Evolutionary conservation across 2,113 vertebrate genomes (phyloP).

Genomic region (Callocephalon fimbriatum): DNA sequence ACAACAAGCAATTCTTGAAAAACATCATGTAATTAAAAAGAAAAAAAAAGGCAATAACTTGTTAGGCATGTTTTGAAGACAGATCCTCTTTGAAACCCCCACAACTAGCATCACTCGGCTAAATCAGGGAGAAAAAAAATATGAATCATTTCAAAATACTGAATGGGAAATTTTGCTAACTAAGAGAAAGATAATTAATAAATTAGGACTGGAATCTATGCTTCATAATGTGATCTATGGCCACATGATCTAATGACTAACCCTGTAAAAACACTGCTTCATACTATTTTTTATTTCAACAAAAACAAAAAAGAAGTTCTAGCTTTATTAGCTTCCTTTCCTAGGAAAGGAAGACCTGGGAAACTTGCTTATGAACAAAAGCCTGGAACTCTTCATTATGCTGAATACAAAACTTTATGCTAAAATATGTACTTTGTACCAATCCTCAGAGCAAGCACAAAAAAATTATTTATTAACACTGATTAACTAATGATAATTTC

Average conservation of each 20-base stretch:
- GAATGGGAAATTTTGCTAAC: background rate
- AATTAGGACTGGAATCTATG: background rate
- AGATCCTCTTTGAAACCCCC: background rate
- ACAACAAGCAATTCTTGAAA: background rate
- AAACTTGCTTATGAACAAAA: background rate
- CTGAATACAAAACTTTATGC: background rate
- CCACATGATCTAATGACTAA: background rate
- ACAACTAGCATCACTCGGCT: background rate
- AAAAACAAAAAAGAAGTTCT: background rate
- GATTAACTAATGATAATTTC: background rate
- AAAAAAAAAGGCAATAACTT: background rate
- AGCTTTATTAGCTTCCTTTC: background rate
- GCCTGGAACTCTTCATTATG: background rate
- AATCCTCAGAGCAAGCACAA: background rate
- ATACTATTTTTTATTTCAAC: background rate
- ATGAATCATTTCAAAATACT: background rate
- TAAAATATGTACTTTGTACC: background rate
- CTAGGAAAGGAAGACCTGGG: background rate
- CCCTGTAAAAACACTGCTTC: background rate
- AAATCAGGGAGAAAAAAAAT: background rate
- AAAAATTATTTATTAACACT: constrained; percentile 1
- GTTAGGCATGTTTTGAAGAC: background rate
- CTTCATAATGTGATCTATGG: background rate
- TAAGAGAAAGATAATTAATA: constrained; percentile 5
- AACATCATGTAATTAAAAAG: background rate